phyloP scores from a whole-genome alignment of 2,797 vertebrate species.

The Mus spretus region DNA sequence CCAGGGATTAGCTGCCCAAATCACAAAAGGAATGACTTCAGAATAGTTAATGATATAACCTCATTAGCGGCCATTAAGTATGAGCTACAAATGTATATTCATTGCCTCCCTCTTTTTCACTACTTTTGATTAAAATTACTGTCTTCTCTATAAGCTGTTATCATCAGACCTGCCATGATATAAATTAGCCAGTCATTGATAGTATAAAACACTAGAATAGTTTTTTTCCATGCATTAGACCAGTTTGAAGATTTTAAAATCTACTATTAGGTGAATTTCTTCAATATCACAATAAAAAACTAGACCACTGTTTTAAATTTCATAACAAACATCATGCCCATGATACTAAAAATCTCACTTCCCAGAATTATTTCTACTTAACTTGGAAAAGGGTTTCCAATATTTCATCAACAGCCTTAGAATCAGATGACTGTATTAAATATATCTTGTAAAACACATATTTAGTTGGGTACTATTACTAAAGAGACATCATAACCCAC shows the following conservation, averaged over 20 bases:
- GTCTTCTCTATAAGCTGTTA: constrained; percentile 46
- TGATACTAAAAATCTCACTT: neutral
- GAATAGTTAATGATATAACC: neutral
- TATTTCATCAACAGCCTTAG: constrained; percentile 30
- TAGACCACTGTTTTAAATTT: neutral
- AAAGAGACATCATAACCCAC: neutral
- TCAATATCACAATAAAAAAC: neutral
- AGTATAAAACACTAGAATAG: neutral
- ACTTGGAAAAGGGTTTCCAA: neutral
- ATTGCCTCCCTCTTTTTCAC: neutral
- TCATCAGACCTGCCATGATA: constrained; percentile 13
- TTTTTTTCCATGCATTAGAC: constrained; percentile 20
- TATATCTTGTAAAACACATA: neutral
- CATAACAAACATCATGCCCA: neutral
- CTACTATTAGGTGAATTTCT: constrained; percentile 41
- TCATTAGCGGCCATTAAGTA: neutral
- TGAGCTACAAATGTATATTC: constrained; percentile 15
- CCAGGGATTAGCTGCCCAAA: constrained; percentile 55
- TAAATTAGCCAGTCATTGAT: neutral
- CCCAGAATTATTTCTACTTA: constrained; percentile 9
- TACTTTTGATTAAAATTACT: neutral
- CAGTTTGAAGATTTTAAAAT: constrained; percentile 8
- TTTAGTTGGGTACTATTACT: constrained; percentile 23
- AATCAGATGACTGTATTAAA: constrained; percentile 21
- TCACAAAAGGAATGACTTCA: constrained; percentile 40